Evolutionary conservation across 2,113 vertebrate genomes (phyloP), one percentile per base, ranked within the genome.

Genomic region (Etia nguti): DNA sequence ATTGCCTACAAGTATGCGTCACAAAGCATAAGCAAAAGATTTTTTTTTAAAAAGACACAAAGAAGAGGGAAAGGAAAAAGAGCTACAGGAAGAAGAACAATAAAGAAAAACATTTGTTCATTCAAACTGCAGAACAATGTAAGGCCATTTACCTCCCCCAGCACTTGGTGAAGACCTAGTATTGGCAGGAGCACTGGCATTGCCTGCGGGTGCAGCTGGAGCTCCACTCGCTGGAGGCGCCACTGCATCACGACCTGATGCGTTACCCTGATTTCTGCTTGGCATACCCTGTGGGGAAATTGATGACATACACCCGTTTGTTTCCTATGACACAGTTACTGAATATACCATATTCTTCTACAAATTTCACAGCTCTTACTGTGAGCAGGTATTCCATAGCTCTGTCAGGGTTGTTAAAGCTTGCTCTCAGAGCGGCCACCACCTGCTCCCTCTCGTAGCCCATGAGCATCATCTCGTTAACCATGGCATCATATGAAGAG

Each of bases 401-500:
- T 95, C 98, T 96, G 96, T 99, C 98, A 52, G 98, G 98, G 92
- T 99, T 99, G 97, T 99, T 99, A 95, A 97, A 99, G 94, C 98
- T 99, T 84, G 98, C 98, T 91, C 98, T 96, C 92, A 99, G 94
- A 5, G 98, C 98, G 0, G 97, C 97, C 89, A 98, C 97, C 80
- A 99, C 98, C 94, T 97, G 97, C 80, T 99, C 97, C 90, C 97
- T 96, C 93, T 98, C 98, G 26, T 99, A 99, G 36, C 98, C 98
- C 98, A 99, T 99, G 77, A 98, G 97, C 98, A 99, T 98, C 95
- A 99, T 99, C 95, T 99, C 98, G 18, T 97, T 97, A 92, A 99
- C 98, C 98, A 99, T 99, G 92, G 98, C 97, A 89, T 99, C 98
- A 18, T 99, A 99, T 2, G 98, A 98, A 79, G 98, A 97, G 85